Base-by-base conservation (phyloP, 2,888 invertebrate species). In the Ecliptopera silaceata region DNA sequence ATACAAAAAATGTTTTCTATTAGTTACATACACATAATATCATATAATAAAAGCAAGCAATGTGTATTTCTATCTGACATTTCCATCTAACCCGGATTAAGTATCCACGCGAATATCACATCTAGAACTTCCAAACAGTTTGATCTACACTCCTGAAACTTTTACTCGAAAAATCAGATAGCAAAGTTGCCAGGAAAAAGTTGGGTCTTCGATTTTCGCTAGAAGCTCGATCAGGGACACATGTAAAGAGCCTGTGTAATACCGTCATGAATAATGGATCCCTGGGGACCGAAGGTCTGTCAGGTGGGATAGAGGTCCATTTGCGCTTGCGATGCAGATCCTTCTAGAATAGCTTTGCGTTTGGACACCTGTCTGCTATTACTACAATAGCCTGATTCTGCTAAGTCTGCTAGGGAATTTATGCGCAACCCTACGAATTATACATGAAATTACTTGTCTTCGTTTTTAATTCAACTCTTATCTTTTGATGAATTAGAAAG, bases 211-310 rank as follows among this genome's bases (percentile, higher is more conserved):
- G 20, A 42, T 20, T 31, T 51, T 50, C 11, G n/a, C 18, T 10
- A 34, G 10, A 15, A 49, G 31, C 17, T 31, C 22, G 15, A 38
- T 42, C 29, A 13, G 18, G 32, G 11, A 47, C 29, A 51, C 42
- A 18, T 52, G 48, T 52, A 17, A 18, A 45, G 31, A 38, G 43
- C 12, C 18, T 39, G 43, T 31, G 47, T 52, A 44, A 38, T 57
- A 47, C 52, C 47, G 51, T 52, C 48, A 52, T 57, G 48, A 52
- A 52, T 52, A 52, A 52, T 57, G 52, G 26, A 48, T 43, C 52
- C 48, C 50, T 13, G 1, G 34, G 43, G 52, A 47, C 22, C 13
- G 13, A 31, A 43, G 43, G 20, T 20, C 41, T 49, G 45, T 45
- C 55, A 38, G 47, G 32, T 54, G 31, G 11, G 12, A 32, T 15